These are phyloP conservation scores for Aphaenogaster floridana DNA, from an alignment of 1,140 invertebrate species.

Conservation along the genomic window DNA sequence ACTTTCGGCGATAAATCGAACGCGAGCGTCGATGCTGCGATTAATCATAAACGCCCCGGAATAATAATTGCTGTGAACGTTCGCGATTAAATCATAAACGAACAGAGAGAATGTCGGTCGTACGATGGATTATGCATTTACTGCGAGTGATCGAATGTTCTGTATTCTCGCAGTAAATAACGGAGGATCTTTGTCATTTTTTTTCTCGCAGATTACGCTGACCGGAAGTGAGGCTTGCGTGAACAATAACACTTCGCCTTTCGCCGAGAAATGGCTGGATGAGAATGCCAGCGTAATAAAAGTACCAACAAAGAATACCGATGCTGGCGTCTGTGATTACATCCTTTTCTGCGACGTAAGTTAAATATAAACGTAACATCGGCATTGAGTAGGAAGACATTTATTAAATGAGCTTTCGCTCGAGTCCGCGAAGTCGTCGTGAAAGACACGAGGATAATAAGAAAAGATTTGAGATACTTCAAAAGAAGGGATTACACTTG, in stretches of 20 bases:
- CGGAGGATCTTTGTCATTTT: not conserved
- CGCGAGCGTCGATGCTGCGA: not conserved
- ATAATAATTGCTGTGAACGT: constrained; percentile 4
- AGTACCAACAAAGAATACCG: constrained; percentile 69
- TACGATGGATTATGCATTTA: not conserved
- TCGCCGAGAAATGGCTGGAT: constrained; percentile 68
- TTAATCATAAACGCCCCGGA: constrained; percentile 25
- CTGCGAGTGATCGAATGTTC: not conserved
- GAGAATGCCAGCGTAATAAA: constrained; percentile 78
- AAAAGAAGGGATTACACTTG: not conserved
- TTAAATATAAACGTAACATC: constrained; percentile 35
- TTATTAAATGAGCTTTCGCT: constrained; percentile 13
- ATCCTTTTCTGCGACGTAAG: constrained; percentile 83
- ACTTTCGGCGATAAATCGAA: constrained; percentile 32
- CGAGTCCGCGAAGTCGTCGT: not conserved
- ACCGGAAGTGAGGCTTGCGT: constrained; percentile 76
- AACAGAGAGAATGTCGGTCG: not conserved
- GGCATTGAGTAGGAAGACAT: not conserved
- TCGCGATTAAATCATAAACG: not conserved
- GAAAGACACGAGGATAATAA: not conserved
- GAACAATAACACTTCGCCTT: constrained; percentile 73
- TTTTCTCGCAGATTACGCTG: constrained; percentile 76
- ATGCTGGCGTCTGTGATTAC: constrained; percentile 78
- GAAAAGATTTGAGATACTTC: not conserved
- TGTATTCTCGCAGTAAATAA: constrained; percentile 18